These are phyloP conservation scores for Drosophila repletoides DNA, from an alignment of 1,140 invertebrate genomes.

Conservation along the genomic window DNA sequence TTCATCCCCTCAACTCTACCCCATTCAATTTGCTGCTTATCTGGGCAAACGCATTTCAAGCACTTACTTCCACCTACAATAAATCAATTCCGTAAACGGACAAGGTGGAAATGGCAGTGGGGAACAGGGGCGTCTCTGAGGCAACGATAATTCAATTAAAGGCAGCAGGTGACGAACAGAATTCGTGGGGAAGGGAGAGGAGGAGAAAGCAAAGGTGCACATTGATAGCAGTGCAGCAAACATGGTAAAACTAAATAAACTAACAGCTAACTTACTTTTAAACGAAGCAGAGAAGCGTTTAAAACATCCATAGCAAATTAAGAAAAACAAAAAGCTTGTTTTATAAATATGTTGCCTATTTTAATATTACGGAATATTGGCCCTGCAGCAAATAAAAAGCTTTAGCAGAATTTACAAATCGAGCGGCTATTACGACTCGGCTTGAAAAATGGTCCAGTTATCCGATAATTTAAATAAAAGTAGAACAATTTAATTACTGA, in stretches of 20 bases:
- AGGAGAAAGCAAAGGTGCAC: neutral
- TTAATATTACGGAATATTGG: too few species aligned
- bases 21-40: conserved; percentile 30
- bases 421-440: too few species aligned
- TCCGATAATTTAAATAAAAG: too few species aligned
- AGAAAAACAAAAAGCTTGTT: too few species aligned
- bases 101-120: conserved; percentile 7
- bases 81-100: conserved; percentile 57
- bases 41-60: conserved; percentile 74
- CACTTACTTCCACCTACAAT: conserved; percentile 69
- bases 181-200: neutral
- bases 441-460: too few species aligned
- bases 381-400: too few species aligned
- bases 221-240: neutral
- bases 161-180: neutral
- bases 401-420: too few species aligned
- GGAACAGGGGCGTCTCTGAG: neutral
- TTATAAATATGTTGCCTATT: too few species aligned
- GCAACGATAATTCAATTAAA: conserved; percentile 49
- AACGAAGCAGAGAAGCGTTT: too few species aligned
- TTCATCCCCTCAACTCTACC: neutral
- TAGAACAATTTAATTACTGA: too few species aligned
- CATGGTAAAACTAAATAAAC: neutral
- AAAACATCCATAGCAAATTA: too few species aligned
- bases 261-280: neutral